Evolutionary conservation across 2,113 vertebrate species (phyloP).

Genomic region (Natator depressus): DNA sequence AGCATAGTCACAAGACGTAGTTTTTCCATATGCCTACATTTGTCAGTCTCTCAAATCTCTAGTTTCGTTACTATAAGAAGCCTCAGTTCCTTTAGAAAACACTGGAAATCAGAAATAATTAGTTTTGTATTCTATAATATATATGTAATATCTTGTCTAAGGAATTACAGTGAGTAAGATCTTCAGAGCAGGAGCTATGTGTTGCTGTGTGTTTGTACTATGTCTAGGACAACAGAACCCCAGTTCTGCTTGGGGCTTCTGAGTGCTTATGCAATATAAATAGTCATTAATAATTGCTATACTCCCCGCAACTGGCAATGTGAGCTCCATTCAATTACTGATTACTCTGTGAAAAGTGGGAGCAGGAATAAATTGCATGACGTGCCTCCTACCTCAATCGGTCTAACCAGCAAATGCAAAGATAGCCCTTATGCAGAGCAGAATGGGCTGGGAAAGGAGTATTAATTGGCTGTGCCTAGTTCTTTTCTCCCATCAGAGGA

Average conservation of each 20-base stretch:
- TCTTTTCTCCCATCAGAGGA: not conserved
- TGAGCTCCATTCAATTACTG: not conserved
- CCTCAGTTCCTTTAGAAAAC: too few species aligned
- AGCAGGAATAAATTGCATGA: too few species aligned
- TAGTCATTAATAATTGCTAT: not conserved
- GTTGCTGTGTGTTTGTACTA: not conserved
- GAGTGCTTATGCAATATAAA: not conserved
- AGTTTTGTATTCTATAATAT: accelerated
- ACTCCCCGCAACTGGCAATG: not conserved
- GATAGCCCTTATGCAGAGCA: not conserved
- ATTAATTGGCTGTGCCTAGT: not conserved
- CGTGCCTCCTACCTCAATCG: too few species aligned
- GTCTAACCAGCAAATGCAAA: not conserved
- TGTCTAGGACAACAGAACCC: not conserved
- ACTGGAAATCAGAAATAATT: too few species aligned
- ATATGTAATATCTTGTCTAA: not conserved
- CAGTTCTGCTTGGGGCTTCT: accelerated
- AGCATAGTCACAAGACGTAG: too few species aligned
- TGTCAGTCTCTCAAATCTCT: too few species aligned
- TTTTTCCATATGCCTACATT: too few species aligned
- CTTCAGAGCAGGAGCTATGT: accelerated
- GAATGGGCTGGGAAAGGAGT: not conserved
- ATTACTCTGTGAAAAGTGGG: too few species aligned
- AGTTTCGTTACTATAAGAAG: too few species aligned
- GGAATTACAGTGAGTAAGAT: not conserved